Evolutionary conservation across 2,113 vertebrate genomes (phyloP).

Genomic region (Pachycephala philippinensis): DNA sequence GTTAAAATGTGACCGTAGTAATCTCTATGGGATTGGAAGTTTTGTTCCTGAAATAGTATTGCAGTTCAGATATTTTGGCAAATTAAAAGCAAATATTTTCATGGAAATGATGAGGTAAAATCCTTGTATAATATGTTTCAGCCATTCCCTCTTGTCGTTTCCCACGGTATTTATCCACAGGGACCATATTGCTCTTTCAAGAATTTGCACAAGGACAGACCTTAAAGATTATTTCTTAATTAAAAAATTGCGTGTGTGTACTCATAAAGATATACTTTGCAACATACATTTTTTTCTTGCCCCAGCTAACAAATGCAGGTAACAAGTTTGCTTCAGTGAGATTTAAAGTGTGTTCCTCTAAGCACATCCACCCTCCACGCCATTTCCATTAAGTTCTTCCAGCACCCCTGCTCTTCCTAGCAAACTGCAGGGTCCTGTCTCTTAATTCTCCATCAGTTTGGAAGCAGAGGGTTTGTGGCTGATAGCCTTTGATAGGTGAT

Average conservation of each 20-base stretch:
- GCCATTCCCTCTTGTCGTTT: neutral
- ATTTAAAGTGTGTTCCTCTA: neutral
- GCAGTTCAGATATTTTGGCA: neutral
- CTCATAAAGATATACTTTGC: neutral
- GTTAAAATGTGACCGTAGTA: neutral
- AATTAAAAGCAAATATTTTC: constrained; percentile 17
- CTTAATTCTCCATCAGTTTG: neutral
- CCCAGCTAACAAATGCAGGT: neutral
- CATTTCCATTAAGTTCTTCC: neutral
- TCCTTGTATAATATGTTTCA: neutral
- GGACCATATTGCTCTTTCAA: neutral
- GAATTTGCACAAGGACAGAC: neutral
- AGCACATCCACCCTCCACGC: neutral
- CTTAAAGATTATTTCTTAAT: neutral
- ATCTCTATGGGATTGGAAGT: neutral
- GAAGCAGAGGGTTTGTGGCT: neutral
- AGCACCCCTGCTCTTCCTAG: neutral
- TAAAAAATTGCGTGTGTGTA: neutral
- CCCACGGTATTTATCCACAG: neutral
- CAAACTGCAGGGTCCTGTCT: neutral
- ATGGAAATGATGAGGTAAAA: constrained; percentile 2
- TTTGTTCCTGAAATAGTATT: constrained; percentile 8
- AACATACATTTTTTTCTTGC: neutral
- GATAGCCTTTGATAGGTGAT: neutral
- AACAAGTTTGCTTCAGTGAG: neutral